phyloP scores from a whole-genome alignment of 2,797 vertebrate species.

The Heteromormyrus szaboi region DNA sequence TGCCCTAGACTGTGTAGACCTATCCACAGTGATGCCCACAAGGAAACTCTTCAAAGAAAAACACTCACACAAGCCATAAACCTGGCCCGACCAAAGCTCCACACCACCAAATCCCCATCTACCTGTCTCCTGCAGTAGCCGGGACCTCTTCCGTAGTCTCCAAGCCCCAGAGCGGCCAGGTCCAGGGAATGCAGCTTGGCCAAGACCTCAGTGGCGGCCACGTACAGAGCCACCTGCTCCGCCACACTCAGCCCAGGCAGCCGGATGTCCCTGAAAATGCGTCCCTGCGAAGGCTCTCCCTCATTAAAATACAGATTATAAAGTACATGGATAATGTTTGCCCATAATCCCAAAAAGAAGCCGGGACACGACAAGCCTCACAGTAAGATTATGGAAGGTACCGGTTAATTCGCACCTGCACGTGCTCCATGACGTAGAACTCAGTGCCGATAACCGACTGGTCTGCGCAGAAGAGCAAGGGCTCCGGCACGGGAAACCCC shows the following conservation, averaged over 20 bases:
- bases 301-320: background rate
- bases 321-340: too few species aligned
- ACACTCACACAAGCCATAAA: background rate
- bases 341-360: background rate
- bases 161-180: constrained; percentile 61
- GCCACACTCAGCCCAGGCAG: constrained; percentile 67
- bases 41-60: background rate
- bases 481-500: constrained; percentile 84
- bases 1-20: background rate
- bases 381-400: background rate
- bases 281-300: constrained; percentile 61
- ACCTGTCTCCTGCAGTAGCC: constrained; percentile 90
- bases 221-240: constrained; percentile 77
- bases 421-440: constrained; percentile 88
- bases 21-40: background rate
- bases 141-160: constrained; percentile 69
- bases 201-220: constrained; percentile 72
- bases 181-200: constrained; percentile 75
- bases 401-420: constrained; percentile 53
- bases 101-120: constrained; percentile 20
- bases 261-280: constrained; percentile 75
- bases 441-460: constrained; percentile 78
- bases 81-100: background rate
- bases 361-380: too few species aligned
- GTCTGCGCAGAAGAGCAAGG: constrained; percentile 75